phyloP scores from a whole-genome alignment of 2,888 invertebrate species.

The Amphipoea oculea region DNA sequence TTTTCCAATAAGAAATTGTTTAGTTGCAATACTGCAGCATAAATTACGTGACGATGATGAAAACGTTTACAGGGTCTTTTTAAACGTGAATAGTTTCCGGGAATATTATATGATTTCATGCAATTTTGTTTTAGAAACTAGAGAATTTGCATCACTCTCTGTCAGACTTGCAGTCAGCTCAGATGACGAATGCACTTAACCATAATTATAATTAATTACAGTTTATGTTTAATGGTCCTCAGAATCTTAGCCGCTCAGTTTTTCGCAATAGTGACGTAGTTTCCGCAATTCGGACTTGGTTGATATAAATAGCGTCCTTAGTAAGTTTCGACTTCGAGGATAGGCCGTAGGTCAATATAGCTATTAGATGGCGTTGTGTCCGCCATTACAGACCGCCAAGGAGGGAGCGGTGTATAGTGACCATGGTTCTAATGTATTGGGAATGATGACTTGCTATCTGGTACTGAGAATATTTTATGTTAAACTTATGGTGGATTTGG shows the following conservation, averaged over 20 bases:
- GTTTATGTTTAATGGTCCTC: constrained; percentile 25
- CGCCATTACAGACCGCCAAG: constrained; percentile 77
- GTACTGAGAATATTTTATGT: constrained; percentile 14
- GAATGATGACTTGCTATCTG: constrained; percentile 21
- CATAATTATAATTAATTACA: constrained; percentile 37
- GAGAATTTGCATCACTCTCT: constrained; percentile 32
- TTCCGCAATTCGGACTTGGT: constrained; percentile 42
- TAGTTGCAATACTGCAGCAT: constrained; percentile 12
- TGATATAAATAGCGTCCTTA: constrained; percentile 41
- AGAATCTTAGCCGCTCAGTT: constrained; percentile 35
- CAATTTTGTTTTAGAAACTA: constrained; percentile 30
- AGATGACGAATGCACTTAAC: constrained; percentile 17
- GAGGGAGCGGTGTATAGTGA: constrained; percentile 67
- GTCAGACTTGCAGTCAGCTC: constrained; percentile 18
- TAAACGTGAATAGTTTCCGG: constrained; percentile 12
- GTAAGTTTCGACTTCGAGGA: constrained; percentile 47
- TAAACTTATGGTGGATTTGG: constrained; percentile 20
- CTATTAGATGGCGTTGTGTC: constrained; percentile 82
- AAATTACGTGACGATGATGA: constrained; percentile 32
- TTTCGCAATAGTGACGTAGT: constrained; percentile 43
- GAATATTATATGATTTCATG: constrained; percentile 11
- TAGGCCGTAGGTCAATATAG: constrained; percentile 81
- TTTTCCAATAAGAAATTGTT: constrained; percentile 13
- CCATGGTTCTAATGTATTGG: constrained; percentile 60
- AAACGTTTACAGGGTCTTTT: constrained; percentile 15